phyloP scores from a whole-genome alignment of 2,888 invertebrate species.

The Amiota mariae region DNA sequence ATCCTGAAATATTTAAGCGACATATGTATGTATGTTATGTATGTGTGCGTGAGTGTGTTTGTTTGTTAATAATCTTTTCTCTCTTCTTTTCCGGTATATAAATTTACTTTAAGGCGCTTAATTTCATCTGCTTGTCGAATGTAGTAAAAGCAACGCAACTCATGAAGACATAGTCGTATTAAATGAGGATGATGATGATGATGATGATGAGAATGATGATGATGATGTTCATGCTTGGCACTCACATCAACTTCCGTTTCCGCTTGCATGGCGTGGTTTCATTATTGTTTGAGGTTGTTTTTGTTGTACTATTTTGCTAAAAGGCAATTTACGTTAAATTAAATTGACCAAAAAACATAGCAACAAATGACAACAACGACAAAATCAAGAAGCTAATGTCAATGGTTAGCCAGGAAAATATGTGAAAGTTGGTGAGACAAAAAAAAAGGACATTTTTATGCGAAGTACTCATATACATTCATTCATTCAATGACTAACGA shows the following conservation, averaged over 20 bases:
- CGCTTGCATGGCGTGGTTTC: constrained; percentile 15
- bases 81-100: too few relatives aligned
- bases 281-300: constrained; percentile 9
- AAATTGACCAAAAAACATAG: constrained; percentile 11
- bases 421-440: too few relatives aligned
- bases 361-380: too few relatives aligned
- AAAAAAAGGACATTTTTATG: too few relatives aligned
- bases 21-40: too few relatives aligned
- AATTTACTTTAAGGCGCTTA: background rate
- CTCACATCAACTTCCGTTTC: constrained; percentile 18
- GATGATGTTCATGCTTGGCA: background rate
- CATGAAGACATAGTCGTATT: background rate
- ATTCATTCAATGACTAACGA: background rate
- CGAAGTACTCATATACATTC: too few relatives aligned
- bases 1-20: too few relatives aligned
- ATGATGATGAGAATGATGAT: constrained; percentile 1
- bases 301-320: background rate
- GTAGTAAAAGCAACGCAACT: background rate
- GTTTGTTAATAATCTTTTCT: too few relatives aligned
- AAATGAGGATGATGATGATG: background rate
- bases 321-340: constrained; percentile 14
- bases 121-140: too few relatives aligned
- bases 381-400: too few relatives aligned
- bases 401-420: too few relatives aligned
- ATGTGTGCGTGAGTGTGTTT: too few relatives aligned